Percentiles rank a stretch among this genome's conserved stretches.
phyloP scores from a whole-genome alignment of 2,113 vertebrate species.

The Leptosomus discolor region DNA sequence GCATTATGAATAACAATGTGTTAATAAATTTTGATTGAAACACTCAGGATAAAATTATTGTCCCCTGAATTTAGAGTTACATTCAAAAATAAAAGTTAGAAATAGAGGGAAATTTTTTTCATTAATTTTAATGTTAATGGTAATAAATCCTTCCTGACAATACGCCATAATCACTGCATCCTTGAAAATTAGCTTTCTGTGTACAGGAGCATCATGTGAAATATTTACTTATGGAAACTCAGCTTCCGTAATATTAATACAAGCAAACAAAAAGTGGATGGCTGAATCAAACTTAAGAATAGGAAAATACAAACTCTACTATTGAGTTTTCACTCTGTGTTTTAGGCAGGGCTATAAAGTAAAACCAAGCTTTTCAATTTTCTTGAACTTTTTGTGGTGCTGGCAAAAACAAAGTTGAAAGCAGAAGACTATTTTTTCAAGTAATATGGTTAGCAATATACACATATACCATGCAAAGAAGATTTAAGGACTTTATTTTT shows the following conservation, averaged over 20 bases:
- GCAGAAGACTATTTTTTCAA: not conserved
- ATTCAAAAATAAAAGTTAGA: not conserved
- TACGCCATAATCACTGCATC: accelerated
- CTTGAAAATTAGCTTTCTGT: not conserved
- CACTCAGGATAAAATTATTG: not conserved
- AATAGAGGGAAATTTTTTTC: not conserved
- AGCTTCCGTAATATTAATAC: not conserved
- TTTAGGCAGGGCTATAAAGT: not conserved
- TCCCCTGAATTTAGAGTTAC: not conserved
- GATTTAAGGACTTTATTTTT: not conserved
- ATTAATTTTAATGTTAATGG: not conserved
- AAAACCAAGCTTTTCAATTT: not conserved
- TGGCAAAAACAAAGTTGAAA: not conserved
- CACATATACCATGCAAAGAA: not conserved
- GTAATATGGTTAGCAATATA: not conserved
- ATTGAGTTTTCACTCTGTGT: accelerated
- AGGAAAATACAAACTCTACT: not conserved
- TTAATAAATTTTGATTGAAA: not conserved
- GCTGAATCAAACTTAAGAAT: not conserved
- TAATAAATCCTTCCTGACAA: not conserved
- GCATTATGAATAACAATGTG: not conserved
- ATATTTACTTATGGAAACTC: not conserved
- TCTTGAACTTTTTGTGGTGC: not conserved
- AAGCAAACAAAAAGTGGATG: not conserved
- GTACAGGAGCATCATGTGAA: not conserved